phyloP scores from a whole-genome alignment of 2,797 vertebrate genomes.

The Lagorchestes hirsutus region DNA sequence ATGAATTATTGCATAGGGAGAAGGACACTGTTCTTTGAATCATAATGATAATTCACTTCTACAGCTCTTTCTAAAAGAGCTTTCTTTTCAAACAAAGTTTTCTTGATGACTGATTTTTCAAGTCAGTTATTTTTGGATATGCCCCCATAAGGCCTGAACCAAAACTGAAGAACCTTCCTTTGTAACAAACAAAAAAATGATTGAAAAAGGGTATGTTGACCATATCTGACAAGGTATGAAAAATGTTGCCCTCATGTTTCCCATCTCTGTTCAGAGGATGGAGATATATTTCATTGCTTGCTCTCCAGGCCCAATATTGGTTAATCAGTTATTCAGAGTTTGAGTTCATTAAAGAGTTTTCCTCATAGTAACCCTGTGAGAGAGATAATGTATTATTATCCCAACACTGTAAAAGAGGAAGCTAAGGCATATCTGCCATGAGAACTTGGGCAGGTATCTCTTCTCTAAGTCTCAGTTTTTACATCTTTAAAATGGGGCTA shows the following conservation, averaged over 20 bases:
- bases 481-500: not conserved
- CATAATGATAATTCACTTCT: not conserved
- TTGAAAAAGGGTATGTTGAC: not conserved
- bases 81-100: not conserved
- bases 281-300: not conserved
- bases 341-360: not conserved
- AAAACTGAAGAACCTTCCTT: not conserved
- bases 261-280: not conserved
- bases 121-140: not conserved
- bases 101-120: not conserved
- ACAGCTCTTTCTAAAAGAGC: not conserved
- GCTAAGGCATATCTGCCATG: not conserved
- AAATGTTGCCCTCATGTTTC: too few species aligned
- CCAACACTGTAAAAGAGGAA: not conserved
- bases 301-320: not conserved
- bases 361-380: not conserved
- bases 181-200: not conserved
- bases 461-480: not conserved
- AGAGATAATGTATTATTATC: not conserved
- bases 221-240: not conserved
- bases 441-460: not conserved
- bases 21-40: not conserved
- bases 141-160: not conserved
- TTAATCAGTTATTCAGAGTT: not conserved
- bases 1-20: not conserved